Conservation (phyloP, 2,888 invertebrate species). For the Mesodorylaimus sp. region DNA sequence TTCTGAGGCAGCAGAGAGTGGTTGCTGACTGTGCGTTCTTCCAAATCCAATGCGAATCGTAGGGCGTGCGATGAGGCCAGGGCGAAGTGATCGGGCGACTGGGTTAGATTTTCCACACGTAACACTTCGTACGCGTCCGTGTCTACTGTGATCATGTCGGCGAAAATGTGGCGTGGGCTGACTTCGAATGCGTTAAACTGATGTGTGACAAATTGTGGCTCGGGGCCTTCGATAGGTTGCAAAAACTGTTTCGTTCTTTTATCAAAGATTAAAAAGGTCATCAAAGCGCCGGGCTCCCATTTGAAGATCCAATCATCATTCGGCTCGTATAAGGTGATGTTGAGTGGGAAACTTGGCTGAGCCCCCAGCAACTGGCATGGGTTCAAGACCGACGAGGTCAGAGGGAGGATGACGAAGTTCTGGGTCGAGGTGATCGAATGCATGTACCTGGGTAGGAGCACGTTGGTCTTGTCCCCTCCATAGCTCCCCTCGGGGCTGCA, state of each 20-base stretch:
- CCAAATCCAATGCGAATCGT: not conserved
- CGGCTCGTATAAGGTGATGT: not conserved
- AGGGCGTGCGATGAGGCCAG: not conserved
- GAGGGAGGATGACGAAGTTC: constrained; percentile 25
- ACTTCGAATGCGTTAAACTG: constrained; percentile 22
- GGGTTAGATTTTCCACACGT: not conserved
- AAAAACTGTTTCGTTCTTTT: not conserved
- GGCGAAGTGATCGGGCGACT: not conserved
- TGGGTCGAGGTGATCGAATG: constrained; percentile 28
- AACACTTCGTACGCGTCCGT: not conserved
- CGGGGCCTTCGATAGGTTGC: not conserved
- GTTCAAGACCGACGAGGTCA: constrained; percentile 17
- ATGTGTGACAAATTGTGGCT: constrained; percentile 24
- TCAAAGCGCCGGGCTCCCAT: not conserved
- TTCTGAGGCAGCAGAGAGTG: not conserved
- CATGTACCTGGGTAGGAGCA: constrained; percentile 18
- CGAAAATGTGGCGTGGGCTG: not conserved
- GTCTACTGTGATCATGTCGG: not conserved
- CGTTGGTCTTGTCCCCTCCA: constrained; percentile 11
- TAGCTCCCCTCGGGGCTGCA: constrained; percentile 26
- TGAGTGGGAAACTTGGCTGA: not conserved
- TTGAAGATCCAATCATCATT: not conserved
- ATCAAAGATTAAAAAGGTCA: constrained; percentile 3
- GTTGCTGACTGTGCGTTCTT: not conserved
- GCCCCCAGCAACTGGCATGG: not conserved